Evolutionary conservation across 1,140 invertebrate genomes (phyloP), one percentile per base, ranked within the genome.

Genomic region (Zaprionus vittiger): DNA sequence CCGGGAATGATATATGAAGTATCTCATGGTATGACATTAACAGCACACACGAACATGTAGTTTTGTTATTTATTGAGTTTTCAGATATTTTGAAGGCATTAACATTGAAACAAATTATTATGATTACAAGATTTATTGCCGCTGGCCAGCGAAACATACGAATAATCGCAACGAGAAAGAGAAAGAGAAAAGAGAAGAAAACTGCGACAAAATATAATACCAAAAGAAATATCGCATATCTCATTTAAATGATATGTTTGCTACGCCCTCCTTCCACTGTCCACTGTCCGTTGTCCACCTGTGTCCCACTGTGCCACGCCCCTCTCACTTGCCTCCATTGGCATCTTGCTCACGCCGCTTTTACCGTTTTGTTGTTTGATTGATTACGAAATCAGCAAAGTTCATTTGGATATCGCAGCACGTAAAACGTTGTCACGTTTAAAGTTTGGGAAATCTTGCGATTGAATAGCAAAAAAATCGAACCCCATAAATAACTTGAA

Each of bases 41-140:
- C 90, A 91, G 90, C 90, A 91, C 85, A 86, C 90, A 91, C 90
- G 83, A 87, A 90, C 85, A 90, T 90, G 85, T 90, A 90, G 85
- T 90, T 91, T 91, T 91, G 83, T 91, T 90, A 91, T 91, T 91
- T 91, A 91, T 91, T 90, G 85, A 91, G 91, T 91, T 90, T 90
- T 91, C 90, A 83, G 83, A 90, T 91, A 91, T 91, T 91, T 91
- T 91, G 90, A 91, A 91, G 85, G 90, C 86, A 91, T 91, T 91
- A 91, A 91, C 91, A 91, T 87, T 91, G 90, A 91, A 91, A 91
- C 89, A 91, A 91, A 91, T 91, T 91, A 91, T 91, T 91, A 91
- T 91, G 91, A 91, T 91, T 91, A 87, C 81, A 91, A 91, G 91
- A 91, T 91, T 91, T 91, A 91, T 91, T 73, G 80, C 85, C 75